Evolutionary conservation across 2,113 vertebrate genomes (phyloP).

Genomic region (Mustela lutreola): DNA sequence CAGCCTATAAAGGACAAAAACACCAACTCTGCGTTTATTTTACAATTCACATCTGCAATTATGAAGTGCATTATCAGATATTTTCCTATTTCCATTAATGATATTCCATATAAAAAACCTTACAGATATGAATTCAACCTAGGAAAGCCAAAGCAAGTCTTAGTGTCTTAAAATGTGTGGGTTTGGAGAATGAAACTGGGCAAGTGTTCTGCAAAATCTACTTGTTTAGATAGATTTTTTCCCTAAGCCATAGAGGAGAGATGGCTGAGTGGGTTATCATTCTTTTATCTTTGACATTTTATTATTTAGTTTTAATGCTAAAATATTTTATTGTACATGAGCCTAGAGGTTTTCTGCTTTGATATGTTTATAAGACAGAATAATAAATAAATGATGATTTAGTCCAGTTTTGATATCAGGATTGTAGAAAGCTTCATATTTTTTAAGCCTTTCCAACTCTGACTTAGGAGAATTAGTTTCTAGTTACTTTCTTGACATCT

Average conservation of each 20-base stretch:
- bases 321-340: constrained; percentile 74
- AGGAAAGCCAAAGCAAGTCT: background rate
- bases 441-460: constrained; percentile 57
- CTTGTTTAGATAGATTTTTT: constrained; percentile 39
- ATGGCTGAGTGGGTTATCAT: constrained; percentile 34
- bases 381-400: constrained; percentile 81
- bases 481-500: constrained; percentile 34
- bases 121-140: background rate
- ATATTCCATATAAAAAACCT: background rate
- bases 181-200: background rate
- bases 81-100: background rate
- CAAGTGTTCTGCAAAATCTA: constrained; percentile 4
- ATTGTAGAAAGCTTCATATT: constrained; percentile 52
- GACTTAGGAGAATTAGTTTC: constrained; percentile 40
- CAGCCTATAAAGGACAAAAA: background rate
- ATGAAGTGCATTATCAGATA: background rate
- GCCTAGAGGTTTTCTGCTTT: constrained; percentile 74
- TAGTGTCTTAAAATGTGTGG: background rate
- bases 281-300: constrained; percentile 78
- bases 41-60: background rate
- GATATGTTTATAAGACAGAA: constrained; percentile 79
- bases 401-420: constrained; percentile 51
- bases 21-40: background rate
- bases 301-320: constrained; percentile 75
- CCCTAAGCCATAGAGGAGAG: background rate